Conservation (phyloP, 2,113 vertebrate genomes). For the Lampris megalopsis region DNA sequence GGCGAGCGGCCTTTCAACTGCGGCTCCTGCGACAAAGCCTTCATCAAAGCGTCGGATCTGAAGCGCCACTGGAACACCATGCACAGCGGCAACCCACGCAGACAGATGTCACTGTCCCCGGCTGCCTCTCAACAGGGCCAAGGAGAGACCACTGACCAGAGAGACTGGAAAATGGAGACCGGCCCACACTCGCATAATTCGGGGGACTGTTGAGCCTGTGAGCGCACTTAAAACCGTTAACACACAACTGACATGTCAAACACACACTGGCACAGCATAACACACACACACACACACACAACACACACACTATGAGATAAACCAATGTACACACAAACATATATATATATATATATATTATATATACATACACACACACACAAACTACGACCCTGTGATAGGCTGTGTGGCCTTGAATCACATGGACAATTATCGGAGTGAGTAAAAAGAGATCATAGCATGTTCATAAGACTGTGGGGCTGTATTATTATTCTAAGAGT, state of each 20-base stretch:
- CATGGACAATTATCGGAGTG: constrained; percentile 74
- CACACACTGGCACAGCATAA: neutral
- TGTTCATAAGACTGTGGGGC: constrained; percentile 82
- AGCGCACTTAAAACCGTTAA: neutral
- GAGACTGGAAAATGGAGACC: constrained; percentile 88
- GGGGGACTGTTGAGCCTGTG: constrained; percentile 67
- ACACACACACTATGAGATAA: constrained; percentile 19
- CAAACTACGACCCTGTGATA: constrained; percentile 12
- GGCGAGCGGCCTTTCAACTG: constrained; percentile 98
- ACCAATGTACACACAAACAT: constrained; percentile 1
- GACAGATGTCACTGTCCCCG: constrained; percentile 88
- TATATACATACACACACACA: constrained; percentile 1
- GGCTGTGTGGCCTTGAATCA: constrained; percentile 48
- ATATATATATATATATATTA: neutral
- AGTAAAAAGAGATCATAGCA: constrained; percentile 86
- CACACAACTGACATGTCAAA: neutral
- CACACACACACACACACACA: constrained; percentile 2
- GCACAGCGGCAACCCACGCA: constrained; percentile 93
- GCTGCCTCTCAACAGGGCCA: constrained; percentile 91
- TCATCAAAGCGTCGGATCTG: constrained; percentile 98
- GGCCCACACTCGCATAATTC: constrained; percentile 79
- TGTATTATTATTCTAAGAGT: constrained; percentile 70
- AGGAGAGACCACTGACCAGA: constrained; percentile 88
- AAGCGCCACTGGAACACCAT: constrained; percentile 99
- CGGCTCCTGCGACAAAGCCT: constrained; percentile 96